These are phyloP conservation scores for Porphyrio hochstetteri DNA, from an alignment of 2,113 vertebrate genomes.

Conservation along the genomic window DNA sequence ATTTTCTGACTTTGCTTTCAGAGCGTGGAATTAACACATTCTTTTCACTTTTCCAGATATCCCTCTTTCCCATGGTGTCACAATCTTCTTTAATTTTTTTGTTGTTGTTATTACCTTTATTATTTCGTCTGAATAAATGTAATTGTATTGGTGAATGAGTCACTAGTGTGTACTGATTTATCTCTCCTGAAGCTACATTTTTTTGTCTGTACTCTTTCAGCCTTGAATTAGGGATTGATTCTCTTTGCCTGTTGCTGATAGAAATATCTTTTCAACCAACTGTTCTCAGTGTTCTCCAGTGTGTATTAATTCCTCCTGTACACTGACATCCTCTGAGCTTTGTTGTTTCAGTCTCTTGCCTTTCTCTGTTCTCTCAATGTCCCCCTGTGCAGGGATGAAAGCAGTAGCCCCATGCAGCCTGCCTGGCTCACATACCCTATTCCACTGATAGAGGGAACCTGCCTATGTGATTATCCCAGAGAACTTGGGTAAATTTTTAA, in stretches of 20 bases:
- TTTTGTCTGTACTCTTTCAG: not conserved
- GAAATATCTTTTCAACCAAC: constrained; percentile 14
- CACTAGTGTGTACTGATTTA: not conserved
- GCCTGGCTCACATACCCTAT: not conserved
- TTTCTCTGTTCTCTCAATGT: not conserved
- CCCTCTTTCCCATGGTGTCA: not conserved
- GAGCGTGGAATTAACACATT: not conserved
- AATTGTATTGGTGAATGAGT: not conserved
- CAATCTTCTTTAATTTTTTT: not conserved
- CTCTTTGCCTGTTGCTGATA: not conserved
- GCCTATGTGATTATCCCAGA: not conserved
- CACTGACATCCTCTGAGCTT: not conserved
- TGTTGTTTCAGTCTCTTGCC: not conserved
- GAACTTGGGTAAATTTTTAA: not conserved
- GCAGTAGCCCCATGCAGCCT: not conserved
- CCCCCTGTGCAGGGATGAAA: not conserved
- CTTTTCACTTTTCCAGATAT: not conserved
- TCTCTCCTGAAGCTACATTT: not conserved
- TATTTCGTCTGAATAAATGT: not conserved
- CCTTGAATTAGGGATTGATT: constrained; percentile 1
- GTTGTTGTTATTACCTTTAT: not conserved
- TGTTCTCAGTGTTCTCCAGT: not conserved
- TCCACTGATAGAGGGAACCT: not conserved
- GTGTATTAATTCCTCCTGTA: not conserved
- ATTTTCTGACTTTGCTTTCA: not conserved